Evolutionary conservation across 1,140 invertebrate genomes (phyloP).

Genomic region (Drosophila kohkoa): DNA sequence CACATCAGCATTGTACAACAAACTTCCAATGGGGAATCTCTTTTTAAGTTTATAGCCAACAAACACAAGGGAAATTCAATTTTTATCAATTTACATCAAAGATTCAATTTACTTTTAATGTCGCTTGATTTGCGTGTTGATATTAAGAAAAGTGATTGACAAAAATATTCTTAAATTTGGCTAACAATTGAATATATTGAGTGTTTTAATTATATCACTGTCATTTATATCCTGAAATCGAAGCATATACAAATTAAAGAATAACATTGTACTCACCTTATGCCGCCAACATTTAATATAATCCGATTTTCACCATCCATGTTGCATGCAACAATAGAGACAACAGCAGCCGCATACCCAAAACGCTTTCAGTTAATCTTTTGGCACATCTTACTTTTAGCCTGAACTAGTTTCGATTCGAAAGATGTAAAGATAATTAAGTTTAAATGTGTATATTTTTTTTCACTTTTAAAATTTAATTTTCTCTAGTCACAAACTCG

Average conservation of each 20-base stretch:
- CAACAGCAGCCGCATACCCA: conserved; percentile 78
- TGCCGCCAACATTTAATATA: conserved; percentile 98
- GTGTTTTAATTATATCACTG: no score
- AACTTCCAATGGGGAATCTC: neutral
- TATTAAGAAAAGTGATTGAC: no score
- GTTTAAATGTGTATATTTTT: conserved; percentile 7
- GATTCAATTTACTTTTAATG: neutral
- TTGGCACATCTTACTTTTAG: conserved; percentile 3
- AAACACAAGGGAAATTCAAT: neutral
- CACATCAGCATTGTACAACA: neutral
- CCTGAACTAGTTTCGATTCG: conserved; percentile 7
- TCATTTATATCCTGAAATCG: no score
- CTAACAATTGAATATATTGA: no score
- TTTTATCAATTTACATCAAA: neutral
- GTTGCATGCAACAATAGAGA: conserved; percentile 83
- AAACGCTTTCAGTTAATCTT: conserved; percentile 26
- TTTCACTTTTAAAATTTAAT: neutral
- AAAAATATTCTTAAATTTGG: no score
- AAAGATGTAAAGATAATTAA: conserved; percentile 4
- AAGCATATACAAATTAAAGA: conserved; percentile 6
- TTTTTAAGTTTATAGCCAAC: neutral
- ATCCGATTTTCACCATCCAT: conserved; percentile 97
- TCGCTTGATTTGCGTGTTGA: neutral
- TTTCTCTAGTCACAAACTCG: conserved; percentile 6
- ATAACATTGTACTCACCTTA: conserved; percentile 86